These are phyloP conservation scores for Sander lucioperca DNA, from an alignment of 2,113 vertebrate genomes.

Conservation along the genomic window DNA sequence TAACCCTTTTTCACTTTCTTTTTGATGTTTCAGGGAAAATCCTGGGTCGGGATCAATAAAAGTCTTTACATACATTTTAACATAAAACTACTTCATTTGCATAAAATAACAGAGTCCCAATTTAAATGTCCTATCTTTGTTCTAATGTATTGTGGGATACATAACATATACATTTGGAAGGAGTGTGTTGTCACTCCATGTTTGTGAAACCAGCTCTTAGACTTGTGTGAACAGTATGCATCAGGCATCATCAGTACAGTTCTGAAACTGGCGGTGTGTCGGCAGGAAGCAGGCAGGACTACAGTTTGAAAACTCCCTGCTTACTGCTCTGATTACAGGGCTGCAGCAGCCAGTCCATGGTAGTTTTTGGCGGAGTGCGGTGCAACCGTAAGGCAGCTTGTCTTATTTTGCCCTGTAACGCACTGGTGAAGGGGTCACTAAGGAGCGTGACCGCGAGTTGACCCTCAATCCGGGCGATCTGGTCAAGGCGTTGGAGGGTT, in stretches of 20 bases:
- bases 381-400: slow-evolving; percentile 58
- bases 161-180: background rate
- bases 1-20: too few species aligned
- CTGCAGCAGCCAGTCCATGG: slow-evolving; percentile 20
- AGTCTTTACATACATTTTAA: background rate
- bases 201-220: slow-evolving; percentile 61
- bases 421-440: slow-evolving; percentile 53
- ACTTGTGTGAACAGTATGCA: slow-evolving; percentile 17
- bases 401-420: slow-evolving; percentile 45
- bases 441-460: slow-evolving; percentile 8
- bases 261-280: slow-evolving; percentile 26
- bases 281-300: slow-evolving; percentile 30
- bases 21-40: background rate
- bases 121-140: background rate
- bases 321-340: slow-evolving; percentile 21
- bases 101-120: background rate
- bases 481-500: slow-evolving; percentile 1
- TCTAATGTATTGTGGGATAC: background rate
- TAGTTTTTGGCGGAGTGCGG: slow-evolving; percentile 1
- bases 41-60: background rate
- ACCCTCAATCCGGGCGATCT: background rate
- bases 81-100: background rate
- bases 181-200: background rate
- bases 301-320: slow-evolving; percentile 6
- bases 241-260: slow-evolving; percentile 30